Base-by-base conservation (phyloP, 1,140 invertebrate species). In the Ostrea edulis region DNA sequence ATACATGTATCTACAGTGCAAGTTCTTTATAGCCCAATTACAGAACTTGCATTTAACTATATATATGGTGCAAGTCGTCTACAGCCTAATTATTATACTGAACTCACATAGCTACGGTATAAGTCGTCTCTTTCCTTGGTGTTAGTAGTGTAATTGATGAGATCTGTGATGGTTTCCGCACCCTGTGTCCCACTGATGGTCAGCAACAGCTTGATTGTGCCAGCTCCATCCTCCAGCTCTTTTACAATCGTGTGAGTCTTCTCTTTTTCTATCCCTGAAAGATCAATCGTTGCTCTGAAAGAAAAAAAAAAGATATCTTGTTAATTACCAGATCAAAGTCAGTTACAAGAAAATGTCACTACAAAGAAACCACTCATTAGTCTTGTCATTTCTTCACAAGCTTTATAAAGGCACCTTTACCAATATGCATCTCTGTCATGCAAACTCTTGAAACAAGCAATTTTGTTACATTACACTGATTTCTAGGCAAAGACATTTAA, bases 101-200 rank as follows among this genome's bases (percentile, higher is more conserved):
- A n/a, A 94, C 96, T 95, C 95, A 98, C 97, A 96, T 99, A 99
- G 96, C 97, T 96, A 85, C 96, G 96, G 25, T 92, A 54, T 65
- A 93, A 91, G 51, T 91, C 91, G 17, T 93, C 92, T 22, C 90
- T 88, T 62, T 98, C 97, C 0, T 96, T 95, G 0, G 97, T 96
- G 94, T 97, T 97, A 85, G 98, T 97, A 92, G 97, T 97, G 93
- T 98, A 97, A 22, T 96, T 97, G 8, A 97, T 97, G 51, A 99
- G 95, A 91, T 93, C 98, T 8, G 97, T 98, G 85, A 98, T 98
- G 0, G 98, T 98, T 94, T 99, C 98, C 0, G 97, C 97, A 0
- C 98, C 97, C 1, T 97, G 98, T 0, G 98, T 99, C 0, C 98
- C 98, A 91, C 98, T 99, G 62, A 95, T 98, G 0, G 98, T 99